Percentiles rank a stretch among this genome's conserved stretches.
Evolutionary conservation across 1,140 invertebrate species (phyloP).

Genomic region (Lepidurus arcticus): DNA sequence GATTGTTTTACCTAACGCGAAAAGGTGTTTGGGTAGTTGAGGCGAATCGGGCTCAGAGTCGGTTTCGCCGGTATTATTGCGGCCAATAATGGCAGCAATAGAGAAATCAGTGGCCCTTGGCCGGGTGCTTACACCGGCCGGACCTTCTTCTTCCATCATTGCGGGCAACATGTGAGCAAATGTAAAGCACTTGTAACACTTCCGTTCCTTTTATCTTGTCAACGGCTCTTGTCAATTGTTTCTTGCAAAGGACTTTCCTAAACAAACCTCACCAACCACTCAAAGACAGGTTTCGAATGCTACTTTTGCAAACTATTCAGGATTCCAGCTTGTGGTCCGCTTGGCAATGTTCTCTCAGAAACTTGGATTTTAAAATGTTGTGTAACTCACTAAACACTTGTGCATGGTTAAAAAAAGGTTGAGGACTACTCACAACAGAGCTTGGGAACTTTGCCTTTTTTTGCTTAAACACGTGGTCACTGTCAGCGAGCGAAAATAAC

Average conservation of each 20-base stretch:
- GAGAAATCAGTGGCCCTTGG: constrained; percentile 75
- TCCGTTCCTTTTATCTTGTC: not conserved
- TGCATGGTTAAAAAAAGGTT: not conserved
- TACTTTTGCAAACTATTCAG: no score
- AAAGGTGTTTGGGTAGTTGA: not conserved
- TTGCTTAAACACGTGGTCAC: not conserved
- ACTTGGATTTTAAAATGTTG: no score
- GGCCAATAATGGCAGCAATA: constrained; percentile 86
- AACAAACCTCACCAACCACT: not conserved
- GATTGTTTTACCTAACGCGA: not conserved
- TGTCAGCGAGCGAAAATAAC: not conserved
- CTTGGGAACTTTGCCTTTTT: not conserved
- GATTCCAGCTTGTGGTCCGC: no score
- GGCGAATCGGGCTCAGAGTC: not conserved
- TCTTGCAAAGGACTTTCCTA: not conserved
- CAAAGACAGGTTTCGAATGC: no score
- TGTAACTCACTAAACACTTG: not conserved
- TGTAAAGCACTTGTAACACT: not conserved
- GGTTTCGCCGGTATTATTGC: constrained; percentile 33
- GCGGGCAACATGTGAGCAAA: constrained; percentile 40
- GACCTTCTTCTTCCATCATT: constrained; percentile 40
- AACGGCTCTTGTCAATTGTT: not conserved
- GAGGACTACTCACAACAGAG: no score
- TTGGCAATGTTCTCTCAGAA: no score
- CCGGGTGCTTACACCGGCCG: constrained; percentile 23